phyloP scores from a whole-genome alignment of 2,113 vertebrate genomes.

The Vicugna pacos region DNA sequence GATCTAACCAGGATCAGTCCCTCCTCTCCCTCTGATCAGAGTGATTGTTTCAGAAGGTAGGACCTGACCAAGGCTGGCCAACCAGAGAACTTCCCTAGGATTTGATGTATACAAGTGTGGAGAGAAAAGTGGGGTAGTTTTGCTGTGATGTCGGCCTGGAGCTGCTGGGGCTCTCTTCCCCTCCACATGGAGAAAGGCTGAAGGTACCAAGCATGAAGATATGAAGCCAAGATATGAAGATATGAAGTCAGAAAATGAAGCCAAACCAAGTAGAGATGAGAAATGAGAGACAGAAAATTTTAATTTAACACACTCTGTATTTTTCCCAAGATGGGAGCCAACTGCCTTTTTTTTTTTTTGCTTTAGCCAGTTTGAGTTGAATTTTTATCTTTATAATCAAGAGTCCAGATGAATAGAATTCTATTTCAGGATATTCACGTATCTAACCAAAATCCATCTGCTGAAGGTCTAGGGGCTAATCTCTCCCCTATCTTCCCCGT shows the following conservation, averaged over 20 bases:
- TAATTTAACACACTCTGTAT: not conserved
- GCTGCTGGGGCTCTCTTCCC: not conserved
- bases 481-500: not conserved
- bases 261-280: not conserved
- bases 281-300: not conserved
- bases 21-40: not conserved
- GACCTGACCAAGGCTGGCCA: not conserved
- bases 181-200: not conserved
- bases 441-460: not conserved
- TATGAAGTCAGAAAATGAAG: not conserved
- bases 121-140: not conserved
- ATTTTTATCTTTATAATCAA: slow-evolving; percentile 37
- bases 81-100: not conserved
- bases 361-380: not conserved
- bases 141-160: not conserved
- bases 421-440: not conserved
- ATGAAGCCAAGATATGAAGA: not conserved
- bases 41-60: not conserved
- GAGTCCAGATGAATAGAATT: not conserved
- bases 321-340: not conserved
- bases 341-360: not conserved
- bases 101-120: not conserved
- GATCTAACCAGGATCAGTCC: not conserved
- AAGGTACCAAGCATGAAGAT: not conserved
- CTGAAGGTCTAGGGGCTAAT: not conserved